A percentile compares a stretch with the other conserved stretches of the same genome.
These are phyloP conservation scores for Epicauta chinensis DNA, from an alignment of 1,140 invertebrate species.

Conservation along the genomic window DNA sequence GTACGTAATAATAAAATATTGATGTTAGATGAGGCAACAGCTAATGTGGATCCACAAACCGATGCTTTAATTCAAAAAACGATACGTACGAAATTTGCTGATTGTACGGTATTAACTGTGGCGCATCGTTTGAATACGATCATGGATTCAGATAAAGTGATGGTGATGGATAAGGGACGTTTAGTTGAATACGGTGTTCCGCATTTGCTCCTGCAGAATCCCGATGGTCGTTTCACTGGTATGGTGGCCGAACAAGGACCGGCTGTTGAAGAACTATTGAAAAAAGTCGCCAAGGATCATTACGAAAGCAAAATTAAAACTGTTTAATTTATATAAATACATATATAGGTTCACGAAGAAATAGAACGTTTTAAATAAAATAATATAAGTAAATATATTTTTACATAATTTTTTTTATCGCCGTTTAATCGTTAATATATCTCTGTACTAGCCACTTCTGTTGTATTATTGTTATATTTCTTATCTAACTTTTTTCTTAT, in stretches of 20 bases:
- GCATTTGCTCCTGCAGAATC: constrained; percentile 55
- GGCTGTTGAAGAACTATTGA: constrained; percentile 45
- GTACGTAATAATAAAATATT: constrained; percentile 63
- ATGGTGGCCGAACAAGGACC: constrained; percentile 54
- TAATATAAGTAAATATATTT: too few species aligned
- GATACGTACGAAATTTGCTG: constrained; percentile 62
- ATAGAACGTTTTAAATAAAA: too few species aligned
- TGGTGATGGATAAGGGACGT: constrained; percentile 64
- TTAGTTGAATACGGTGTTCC: constrained; percentile 66
- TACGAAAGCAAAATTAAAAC: constrained; percentile 10
- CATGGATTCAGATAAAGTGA: constrained; percentile 68
- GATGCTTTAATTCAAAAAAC: constrained; percentile 69
- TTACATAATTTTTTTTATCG: too few species aligned
- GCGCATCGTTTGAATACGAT: constrained; percentile 78
- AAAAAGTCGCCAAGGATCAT: constrained; percentile 42
- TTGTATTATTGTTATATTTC: too few species aligned
- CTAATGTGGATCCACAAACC: constrained; percentile 54
- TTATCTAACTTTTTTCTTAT: too few species aligned
- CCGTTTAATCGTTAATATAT: too few species aligned
- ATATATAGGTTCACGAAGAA: too few species aligned
- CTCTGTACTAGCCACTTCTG: too few species aligned
- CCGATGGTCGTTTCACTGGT: constrained; percentile 51
- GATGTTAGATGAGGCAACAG: constrained; percentile 54
- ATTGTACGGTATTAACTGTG: constrained; percentile 78
- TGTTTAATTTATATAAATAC: neutral